Base-by-base conservation (phyloP, 2,888 invertebrate genomes). In the Apoderus coryli region DNA sequence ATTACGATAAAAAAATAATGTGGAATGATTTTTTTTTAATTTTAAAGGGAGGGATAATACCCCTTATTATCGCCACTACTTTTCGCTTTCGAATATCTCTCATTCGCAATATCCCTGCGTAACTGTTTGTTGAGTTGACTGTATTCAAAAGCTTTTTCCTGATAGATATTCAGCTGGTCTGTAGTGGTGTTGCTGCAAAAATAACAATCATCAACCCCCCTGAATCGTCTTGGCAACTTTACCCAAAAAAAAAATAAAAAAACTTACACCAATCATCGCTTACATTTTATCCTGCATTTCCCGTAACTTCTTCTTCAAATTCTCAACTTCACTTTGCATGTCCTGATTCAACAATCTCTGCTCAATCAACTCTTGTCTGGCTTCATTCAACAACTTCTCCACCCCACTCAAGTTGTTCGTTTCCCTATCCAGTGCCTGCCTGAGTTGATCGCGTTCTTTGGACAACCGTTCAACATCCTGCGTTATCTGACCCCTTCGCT, bases 291-390 rank as follows among this genome's bases (percentile, higher is more conserved):
- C 50, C 38, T 65, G 62, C n/a, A 67, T 49, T 15, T 65, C 65
- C 7, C 52, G 46, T 7, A 71, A 56, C 47, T 64, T 65, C 22
- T 64, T 59, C 44, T 69, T 71, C 36, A 74, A 52, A 27, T 62
- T 60, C 35, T 62, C 57, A 13, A 74, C 64, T 54, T 76, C 75
- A 29, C 63, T 59, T 39, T 71, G 68, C 15, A 76, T 60, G 55
- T 76, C 74, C 46, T 76, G 71, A 48, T 74, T 64, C 9, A 63
- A 59, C 22, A 73, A 45, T 45, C 72, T 69, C 16, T 69, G 59
- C 35, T 72, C 68, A 14, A 74, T 69, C n/a, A 67, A 59, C 42
- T 75, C 73, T 30, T 65, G 62, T 15, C 71, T 61, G 6, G 69
- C 62, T 31, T 65, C 62, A 22, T 61, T 59, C 23, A 76, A 45